Percentiles rank a stretch among this genome's conserved stretches.
phyloP scores from a whole-genome alignment of 1,140 invertebrate genomes.

The Trichonephila inaurata region DNA sequence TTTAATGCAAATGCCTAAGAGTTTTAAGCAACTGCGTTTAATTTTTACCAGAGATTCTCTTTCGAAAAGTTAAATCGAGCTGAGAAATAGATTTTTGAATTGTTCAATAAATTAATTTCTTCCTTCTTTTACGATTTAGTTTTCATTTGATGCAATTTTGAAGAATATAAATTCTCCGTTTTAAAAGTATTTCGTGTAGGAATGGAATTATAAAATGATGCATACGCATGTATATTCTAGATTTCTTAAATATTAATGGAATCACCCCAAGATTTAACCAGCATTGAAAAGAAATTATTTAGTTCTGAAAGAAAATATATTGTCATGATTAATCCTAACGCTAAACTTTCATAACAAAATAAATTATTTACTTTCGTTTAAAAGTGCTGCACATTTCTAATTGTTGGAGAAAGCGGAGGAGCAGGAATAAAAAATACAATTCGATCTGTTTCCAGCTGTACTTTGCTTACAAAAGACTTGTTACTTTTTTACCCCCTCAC shows the following conservation, averaged over 20 bases:
- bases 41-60: neutral
- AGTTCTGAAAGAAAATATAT: neutral
- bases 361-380: conserved; percentile 31
- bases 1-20: neutral
- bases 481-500: conserved; percentile 25
- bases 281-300: neutral
- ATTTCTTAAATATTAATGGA: neutral
- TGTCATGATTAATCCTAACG: neutral
- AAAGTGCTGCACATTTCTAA: neutral
- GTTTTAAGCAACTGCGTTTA: neutral
- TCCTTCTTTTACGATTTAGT: neutral
- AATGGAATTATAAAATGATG: neutral
- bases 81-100: neutral
- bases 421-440: neutral
- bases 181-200: neutral
- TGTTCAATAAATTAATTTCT: neutral
- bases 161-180: neutral
- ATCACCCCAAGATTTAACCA: neutral
- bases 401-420: conserved; percentile 7
- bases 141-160: neutral
- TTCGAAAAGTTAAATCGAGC: neutral
- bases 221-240: neutral
- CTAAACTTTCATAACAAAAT: neutral
- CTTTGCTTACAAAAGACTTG: conserved; percentile 51
- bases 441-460: neutral